Conservation (phyloP, 2,888 invertebrate genomes). For the Latrodectus elegans region DNA sequence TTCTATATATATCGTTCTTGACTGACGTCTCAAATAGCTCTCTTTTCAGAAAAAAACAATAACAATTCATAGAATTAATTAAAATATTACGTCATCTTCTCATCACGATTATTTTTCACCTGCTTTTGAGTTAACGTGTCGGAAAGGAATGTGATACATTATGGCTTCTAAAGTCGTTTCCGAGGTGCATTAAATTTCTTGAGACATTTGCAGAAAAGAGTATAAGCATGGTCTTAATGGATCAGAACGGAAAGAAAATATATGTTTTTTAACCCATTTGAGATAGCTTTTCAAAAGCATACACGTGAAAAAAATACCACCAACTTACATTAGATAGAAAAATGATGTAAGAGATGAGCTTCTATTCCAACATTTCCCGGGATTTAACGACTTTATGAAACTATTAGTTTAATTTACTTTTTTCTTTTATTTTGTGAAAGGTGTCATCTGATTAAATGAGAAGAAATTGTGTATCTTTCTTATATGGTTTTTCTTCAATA, state of each 20-base stretch:
- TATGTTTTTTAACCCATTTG: constrained; percentile 57
- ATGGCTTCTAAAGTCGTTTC: constrained; percentile 53
- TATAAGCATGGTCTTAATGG: constrained; percentile 41
- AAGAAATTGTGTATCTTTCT: constrained; percentile 8
- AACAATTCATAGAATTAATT: neutral
- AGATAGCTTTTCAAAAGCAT: constrained; percentile 48
- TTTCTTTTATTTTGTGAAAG: neutral
- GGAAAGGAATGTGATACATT: constrained; percentile 56
- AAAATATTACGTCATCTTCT: neutral
- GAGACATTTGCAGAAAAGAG: constrained; percentile 48
- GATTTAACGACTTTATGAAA: constrained; percentile 57
- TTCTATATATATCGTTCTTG: no score
- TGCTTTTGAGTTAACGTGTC: constrained; percentile 13
- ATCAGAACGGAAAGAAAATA: constrained; percentile 57
- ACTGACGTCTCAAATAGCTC: no score
- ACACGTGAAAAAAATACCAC: constrained; percentile 32
- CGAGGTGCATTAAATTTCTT: constrained; percentile 58
- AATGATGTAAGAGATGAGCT: constrained; percentile 20
- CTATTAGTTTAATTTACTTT: constrained; percentile 54
- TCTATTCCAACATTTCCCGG: constrained; percentile 10
- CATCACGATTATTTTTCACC: neutral
- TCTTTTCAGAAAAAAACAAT: neutral
- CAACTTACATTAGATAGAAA: constrained; percentile 39
- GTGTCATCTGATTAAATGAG: constrained; percentile 18
- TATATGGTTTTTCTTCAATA: no score